Base-by-base conservation (phyloP, 2,888 invertebrate species). In the Meiosimyza decipiens region DNA sequence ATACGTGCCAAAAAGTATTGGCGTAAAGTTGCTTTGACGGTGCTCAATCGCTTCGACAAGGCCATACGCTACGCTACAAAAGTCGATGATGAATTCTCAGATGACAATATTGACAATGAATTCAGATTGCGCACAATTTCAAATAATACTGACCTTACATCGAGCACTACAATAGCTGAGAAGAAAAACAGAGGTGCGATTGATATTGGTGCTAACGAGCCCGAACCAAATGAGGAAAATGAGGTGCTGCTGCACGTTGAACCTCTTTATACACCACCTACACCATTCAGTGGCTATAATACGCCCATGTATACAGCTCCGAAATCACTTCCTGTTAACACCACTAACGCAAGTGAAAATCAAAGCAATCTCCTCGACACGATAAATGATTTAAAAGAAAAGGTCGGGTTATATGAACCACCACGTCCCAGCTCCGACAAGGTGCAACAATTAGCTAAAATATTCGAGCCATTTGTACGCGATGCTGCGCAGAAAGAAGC, bases 91-190 rank as follows among this genome's bases (percentile, higher is more conserved):
- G 47, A 4, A 33, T 9, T 11, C 47, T 15, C 7, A 51, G 5
- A 55, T 4, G 40, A 47, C 7, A 16, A 51, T 1, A 59, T 15
- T 15, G n/a, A 13, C 2, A 55, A 60, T 0, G 71, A 68, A 11
- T 72, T 71, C 64, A 47, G 68, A 9, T 55, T 77, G 67, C 76
- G 74, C 11, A 64, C 13, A 7, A 76, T 75, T 33, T 72, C 75
- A 13, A 77, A 76, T 57, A 70, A 66, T 12, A 75, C 70, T 0
- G 66, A 77, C 40, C 50, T 74, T 12, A 67, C 71, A 47, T 13
- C 52, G 51, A 18, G 60, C 16, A 6, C 22, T 12, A 51, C 18
- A 18, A 22, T 50, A 16, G 22, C 59, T 18, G 49, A 18, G 16
- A 64, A 63, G 63, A 18, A 3, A 50, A 22, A 33, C 13, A 22